These are phyloP conservation scores for Araneus ventricosus DNA, from an alignment of 1,140 invertebrate species.

Conservation along the genomic window DNA sequence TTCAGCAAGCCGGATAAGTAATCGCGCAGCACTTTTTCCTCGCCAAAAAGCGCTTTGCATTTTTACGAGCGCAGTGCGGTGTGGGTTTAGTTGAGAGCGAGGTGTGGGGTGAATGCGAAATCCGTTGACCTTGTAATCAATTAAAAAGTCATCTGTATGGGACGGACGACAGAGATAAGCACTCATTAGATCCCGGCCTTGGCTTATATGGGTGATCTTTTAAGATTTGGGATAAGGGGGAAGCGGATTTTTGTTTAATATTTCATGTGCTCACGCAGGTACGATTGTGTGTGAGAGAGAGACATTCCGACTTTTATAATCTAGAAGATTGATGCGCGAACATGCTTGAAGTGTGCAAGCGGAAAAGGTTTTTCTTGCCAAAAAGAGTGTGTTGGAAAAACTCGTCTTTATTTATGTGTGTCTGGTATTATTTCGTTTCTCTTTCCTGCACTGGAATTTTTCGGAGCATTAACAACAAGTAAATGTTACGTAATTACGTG, in stretches of 20 bases:
- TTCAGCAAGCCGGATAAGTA: neutral
- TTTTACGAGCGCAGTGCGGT: conserved; percentile 17
- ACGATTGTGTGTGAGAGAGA: neutral
- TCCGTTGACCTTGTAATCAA: conserved; percentile 70
- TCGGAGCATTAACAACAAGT: no score
- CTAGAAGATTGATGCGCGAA: neutral
- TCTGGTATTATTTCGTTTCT: neutral
- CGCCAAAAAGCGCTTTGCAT: neutral
- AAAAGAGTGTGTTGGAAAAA: neutral
- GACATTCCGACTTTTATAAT: conserved; percentile 41
- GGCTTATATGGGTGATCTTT: conserved; percentile 63
- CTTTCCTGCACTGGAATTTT: no score
- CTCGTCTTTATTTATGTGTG: neutral
- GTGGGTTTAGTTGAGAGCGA: neutral
- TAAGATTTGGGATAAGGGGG: conserved; percentile 52
- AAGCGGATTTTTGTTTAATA: neutral
- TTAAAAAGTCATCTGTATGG: conserved; percentile 68
- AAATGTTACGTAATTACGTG: no score
- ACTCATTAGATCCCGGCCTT: conserved; percentile 60
- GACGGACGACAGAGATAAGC: conserved; percentile 41
- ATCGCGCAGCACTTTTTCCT: neutral
- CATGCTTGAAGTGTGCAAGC: neutral
- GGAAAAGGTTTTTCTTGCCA: neutral
- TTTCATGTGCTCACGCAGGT: conserved; percentile 36
- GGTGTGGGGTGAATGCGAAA: conserved; percentile 61